Base-by-base conservation (phyloP, 2,113 vertebrate genomes). In the Thinocorus orbignyianus region DNA sequence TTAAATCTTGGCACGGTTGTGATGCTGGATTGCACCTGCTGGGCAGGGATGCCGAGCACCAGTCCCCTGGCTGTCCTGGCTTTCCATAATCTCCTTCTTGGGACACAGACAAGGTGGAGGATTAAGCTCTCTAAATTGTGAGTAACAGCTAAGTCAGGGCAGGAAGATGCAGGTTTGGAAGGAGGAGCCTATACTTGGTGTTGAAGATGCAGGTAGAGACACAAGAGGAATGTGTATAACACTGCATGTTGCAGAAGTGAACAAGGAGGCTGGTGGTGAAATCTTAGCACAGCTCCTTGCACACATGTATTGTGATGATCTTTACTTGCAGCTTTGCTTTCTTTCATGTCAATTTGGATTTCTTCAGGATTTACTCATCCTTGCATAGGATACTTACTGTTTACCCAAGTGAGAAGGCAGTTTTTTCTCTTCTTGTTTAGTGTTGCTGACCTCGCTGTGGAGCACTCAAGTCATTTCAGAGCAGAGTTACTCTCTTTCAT, bases 1-100 rank as follows among this genome's bases (percentile, higher is more conserved):
- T 60, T 61, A 37, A 14, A 54, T 31, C 24, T 71, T 1, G 0
- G 19, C 18, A 9, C 11, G 28, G 35, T 6, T 57, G 51, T 1
- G 2, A 48, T 65, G n/a, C 39, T 1, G 2, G 15, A 22, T 57
- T 48, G 23, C 2, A 4, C 13, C 16, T 23, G 48, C 42, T 0
- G 2, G n/a, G 9, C 1, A 5, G 0, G 1, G 41, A 19, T 31
- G 17, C 39, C 0, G 11, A 73, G 52, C 46, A 16, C 20, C 0
- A 1, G 26, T 37, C 19, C 10, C 24, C 37, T n/a, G 48, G 6
- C 55, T 65, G 16, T 37, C 19, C 28, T 44, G 31, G 44, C 31
- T 65, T 78, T 61, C 57, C 19, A 4, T 66, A 17, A 19, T 25
- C 28, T 23, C 24, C 16, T 39, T 83, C 24, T 48, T 0, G 0